A percentile compares a stretch with the other conserved stretches of the same genome.
These are phyloP conservation scores for Tenualosa ilisha DNA, from an alignment of 2,797 vertebrate species.

Conservation along the genomic window DNA sequence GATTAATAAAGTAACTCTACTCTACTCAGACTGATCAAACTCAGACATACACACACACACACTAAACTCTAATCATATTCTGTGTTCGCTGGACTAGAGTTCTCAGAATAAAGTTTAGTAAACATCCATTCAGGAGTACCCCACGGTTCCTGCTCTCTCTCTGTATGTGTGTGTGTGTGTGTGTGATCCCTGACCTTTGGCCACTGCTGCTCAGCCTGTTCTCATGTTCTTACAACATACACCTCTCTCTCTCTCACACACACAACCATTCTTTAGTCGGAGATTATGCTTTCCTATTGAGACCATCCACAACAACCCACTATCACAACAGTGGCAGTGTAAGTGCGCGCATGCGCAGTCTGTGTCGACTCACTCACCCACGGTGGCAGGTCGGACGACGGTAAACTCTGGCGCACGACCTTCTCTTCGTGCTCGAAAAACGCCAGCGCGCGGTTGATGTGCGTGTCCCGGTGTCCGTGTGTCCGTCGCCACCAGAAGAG, in stretches of 20 bases:
- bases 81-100: no score
- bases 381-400: conserved; percentile 85
- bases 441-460: conserved; percentile 80
- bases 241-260: not conserved
- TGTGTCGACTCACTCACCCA: conserved; percentile 82
- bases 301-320: not conserved
- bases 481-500: conserved; percentile 84
- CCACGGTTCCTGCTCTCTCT: no score
- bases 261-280: not conserved
- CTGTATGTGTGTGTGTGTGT: no score
- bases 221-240: not conserved
- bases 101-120: no score
- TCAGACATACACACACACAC: no score
- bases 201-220: no score
- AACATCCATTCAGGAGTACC: no score
- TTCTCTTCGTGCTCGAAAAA: conserved; percentile 88
- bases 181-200: no score
- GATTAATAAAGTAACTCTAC: no score
- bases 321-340: not conserved
- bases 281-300: not conserved
- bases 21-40: no score
- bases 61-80: no score
- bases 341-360: not conserved
- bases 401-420: conserved; percentile 67
- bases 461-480: conserved; percentile 72